Evolutionary conservation across 2,797 vertebrate genomes (phyloP), one percentile per base, ranked within the genome.

Genomic region (Leptodactylus fallax): DNA sequence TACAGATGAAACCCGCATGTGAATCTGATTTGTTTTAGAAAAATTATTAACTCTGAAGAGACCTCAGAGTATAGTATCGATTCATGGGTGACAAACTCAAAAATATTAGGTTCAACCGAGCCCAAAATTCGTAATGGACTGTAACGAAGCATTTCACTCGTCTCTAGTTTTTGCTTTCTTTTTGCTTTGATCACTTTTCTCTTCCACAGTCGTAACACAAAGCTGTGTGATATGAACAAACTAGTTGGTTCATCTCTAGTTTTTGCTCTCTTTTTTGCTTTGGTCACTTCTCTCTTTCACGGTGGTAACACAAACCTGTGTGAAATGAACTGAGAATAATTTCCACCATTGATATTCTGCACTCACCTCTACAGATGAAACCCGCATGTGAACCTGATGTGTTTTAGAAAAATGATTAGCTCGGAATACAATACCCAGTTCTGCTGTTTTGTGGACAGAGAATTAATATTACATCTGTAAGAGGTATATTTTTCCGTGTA

Each of bases 381-480:
- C 21, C 55, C 12, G 19, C n/a, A 47, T 85, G 27, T 23, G 83
- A 76, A 53, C 71, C 45, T 63, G 83, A 74, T 60, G 71, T 60
- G 55, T 63, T 45, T 85, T 36, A 60, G 69, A 76, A 76, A 85
- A 85, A 61, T 85, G 55, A 85, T 85, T 85, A 85, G 55, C 83
- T 63, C 55, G 5, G 47, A 77, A 47, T 10, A 77, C 83, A 85
- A 85, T 85, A n/a, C 71, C 83, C 36, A 16, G 71, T 47, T 76
- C 71, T 82, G 55, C 55, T 53, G 67, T 81, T 83, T 83, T 78
- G 60, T 47, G 27, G 61, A 55, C 45, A 74, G 53, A 87, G 69
- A 81, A 83, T 87, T 83, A 83, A 87, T 79, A 78, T 83, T 79
- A 78, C 74, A 79, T 83, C 72, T 83, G 81, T 83, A 79, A 76